Evolutionary conservation across 1,140 invertebrate species (phyloP).

Genomic region (Nephila pilipes): DNA sequence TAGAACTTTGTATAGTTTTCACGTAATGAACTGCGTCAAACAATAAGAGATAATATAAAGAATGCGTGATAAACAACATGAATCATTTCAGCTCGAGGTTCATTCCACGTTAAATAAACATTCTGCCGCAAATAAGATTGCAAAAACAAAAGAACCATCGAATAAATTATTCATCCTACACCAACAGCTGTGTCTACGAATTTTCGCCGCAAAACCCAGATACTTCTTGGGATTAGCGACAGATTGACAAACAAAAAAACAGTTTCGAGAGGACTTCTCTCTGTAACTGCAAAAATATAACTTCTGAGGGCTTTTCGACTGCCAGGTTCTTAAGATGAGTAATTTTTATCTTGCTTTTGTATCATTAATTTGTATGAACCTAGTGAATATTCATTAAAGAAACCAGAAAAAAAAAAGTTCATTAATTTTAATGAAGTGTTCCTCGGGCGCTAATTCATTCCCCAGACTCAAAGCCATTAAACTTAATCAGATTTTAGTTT

Average conservation of each 20-base stretch:
- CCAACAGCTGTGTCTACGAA: conserved; percentile 6
- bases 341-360: not conserved
- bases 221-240: not conserved
- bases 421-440: conserved; percentile 3
- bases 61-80: not conserved
- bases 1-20: not conserved
- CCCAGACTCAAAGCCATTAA: too few relatives aligned
- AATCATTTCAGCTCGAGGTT: not conserved
- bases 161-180: conserved; percentile 18
- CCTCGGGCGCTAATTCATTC: not conserved
- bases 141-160: not conserved
- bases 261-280: not conserved
- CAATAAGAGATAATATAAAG: too few relatives aligned
- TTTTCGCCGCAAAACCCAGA: not conserved
- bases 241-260: not conserved
- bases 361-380: not conserved
- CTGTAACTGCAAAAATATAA: not conserved
- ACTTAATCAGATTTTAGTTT: too few relatives aligned
- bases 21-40: not conserved
- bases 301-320: not conserved
- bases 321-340: not conserved
- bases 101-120: not conserved
- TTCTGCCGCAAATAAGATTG: not conserved
- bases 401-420: not conserved
- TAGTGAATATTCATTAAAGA: not conserved